A percentile compares a stretch with the other conserved stretches of the same genome.
Conservation (phyloP, 2,113 vertebrate genomes). For the Arenaria interpres region DNA sequence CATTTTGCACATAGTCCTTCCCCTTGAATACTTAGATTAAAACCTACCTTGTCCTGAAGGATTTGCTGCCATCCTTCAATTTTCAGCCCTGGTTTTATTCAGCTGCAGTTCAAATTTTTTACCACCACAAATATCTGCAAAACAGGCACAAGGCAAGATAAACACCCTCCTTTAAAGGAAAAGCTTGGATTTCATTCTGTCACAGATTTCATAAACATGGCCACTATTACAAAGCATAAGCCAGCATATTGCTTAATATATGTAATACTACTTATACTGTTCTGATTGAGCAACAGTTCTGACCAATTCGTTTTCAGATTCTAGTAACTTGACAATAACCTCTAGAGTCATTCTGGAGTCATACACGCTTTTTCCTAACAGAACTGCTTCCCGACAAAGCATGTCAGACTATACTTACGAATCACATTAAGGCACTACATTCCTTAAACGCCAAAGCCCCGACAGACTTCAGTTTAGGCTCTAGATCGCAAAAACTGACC, state of each 20-base stretch:
- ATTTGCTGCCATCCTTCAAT: conserved; percentile 77
- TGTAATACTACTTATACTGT: neutral
- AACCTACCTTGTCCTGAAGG: conserved; percentile 78
- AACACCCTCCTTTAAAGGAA: neutral
- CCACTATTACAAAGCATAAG: neutral
- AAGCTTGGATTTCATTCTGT: neutral
- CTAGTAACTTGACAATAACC: neutral
- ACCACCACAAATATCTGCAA: conserved; percentile 53
- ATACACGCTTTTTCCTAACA: neutral
- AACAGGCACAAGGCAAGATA: neutral
- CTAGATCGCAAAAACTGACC: neutral
- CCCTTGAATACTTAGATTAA: neutral
- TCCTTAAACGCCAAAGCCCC: neutral
- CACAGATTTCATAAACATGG: fast-evolving
- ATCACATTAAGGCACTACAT: neutral
- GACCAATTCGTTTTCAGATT: neutral
- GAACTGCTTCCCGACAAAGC: neutral
- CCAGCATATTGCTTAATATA: neutral
- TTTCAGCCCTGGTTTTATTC: conserved; percentile 23
- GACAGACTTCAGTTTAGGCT: neutral
- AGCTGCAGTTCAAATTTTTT: neutral
- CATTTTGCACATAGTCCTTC: neutral
- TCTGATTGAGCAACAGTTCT: neutral
- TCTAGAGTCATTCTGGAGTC: neutral
- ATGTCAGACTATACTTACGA: neutral